These are phyloP conservation scores for Trichacis sp. DNA, from an alignment of 2,888 invertebrate genomes.

Conservation along the genomic window DNA sequence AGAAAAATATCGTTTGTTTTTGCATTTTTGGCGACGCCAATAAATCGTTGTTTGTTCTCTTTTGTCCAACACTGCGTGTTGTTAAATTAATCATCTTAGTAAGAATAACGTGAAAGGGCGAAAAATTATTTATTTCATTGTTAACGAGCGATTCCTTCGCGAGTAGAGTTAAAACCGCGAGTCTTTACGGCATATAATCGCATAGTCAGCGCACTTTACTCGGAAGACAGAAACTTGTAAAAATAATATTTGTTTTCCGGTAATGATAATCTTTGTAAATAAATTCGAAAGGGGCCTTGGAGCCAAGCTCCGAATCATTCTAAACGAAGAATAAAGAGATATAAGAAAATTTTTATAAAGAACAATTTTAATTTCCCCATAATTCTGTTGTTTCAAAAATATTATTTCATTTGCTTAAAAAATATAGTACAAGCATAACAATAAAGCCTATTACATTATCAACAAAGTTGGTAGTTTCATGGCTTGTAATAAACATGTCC, in stretches of 20 bases:
- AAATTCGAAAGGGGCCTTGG: conserved; percentile 7
- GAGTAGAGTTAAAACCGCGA: not conserved
- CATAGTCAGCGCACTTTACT: conserved; percentile 16
- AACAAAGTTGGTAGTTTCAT: too few relatives aligned
- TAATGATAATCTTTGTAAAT: conserved; percentile 36
- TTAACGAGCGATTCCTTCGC: not conserved
- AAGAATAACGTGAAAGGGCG: conserved; percentile 7
- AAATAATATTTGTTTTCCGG: conserved; percentile 25
- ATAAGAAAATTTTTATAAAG: too few relatives aligned
- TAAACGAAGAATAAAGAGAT: not conserved
- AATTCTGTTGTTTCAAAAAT: too few relatives aligned
- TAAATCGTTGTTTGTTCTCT: conserved; percentile 17
- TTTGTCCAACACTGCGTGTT: not conserved
- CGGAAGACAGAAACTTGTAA: conserved; percentile 21
- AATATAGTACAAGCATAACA: too few relatives aligned
- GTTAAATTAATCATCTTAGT: conserved; percentile 19
- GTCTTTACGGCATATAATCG: conserved; percentile 6
- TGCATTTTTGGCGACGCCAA: conserved; percentile 8
- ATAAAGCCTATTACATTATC: too few relatives aligned
- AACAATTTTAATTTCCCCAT: too few relatives aligned
- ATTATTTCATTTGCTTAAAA: too few relatives aligned
- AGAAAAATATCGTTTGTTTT: not conserved
- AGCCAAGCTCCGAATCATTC: not conserved
- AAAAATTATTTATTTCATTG: conserved; percentile 33
- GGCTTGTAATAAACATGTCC: too few relatives aligned